Conservation (phyloP, 2,797 vertebrate species). For the Microctenopoma stevenorrisi region DNA sequence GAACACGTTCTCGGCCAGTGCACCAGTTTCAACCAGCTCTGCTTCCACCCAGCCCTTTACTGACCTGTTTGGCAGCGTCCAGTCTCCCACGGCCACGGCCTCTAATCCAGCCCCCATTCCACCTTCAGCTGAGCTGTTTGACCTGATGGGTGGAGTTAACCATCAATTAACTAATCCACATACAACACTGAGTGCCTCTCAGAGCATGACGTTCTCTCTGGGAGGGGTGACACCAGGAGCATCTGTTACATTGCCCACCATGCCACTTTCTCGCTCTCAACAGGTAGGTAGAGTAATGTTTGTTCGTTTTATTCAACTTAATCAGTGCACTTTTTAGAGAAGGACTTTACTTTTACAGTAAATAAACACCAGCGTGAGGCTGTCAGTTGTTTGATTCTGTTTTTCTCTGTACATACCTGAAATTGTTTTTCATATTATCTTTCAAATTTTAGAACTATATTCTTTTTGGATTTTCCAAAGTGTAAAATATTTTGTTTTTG, state of each 20-base stretch:
- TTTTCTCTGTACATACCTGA: too few species aligned
- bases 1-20: conserved; percentile 90
- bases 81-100: conserved; percentile 65
- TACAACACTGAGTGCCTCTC: conserved; percentile 90
- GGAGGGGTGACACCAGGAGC: conserved; percentile 77
- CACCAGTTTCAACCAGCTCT: conserved; percentile 72
- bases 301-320: too few species aligned
- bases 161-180: conserved; percentile 80
- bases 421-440: neutral
- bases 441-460: neutral
- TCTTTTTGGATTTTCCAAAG: conserved; percentile 5
- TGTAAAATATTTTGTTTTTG: conserved; percentile 7
- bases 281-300: conserved; percentile 58
- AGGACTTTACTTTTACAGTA: too few species aligned
- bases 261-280: conserved; percentile 77
- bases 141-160: conserved; percentile 88
- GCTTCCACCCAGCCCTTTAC: conserved; percentile 68
- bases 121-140: conserved; percentile 91
- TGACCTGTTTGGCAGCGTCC: conserved; percentile 85
- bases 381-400: too few species aligned
- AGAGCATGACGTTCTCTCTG: conserved; percentile 95
- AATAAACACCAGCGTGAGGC: too few species aligned
- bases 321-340: too few species aligned
- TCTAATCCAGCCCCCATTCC: conserved; percentile 75
- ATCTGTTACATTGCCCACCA: conserved; percentile 58